Evolutionary conservation across 2,888 invertebrate species (phyloP).

Genomic region (Nomada ferruginata): DNA sequence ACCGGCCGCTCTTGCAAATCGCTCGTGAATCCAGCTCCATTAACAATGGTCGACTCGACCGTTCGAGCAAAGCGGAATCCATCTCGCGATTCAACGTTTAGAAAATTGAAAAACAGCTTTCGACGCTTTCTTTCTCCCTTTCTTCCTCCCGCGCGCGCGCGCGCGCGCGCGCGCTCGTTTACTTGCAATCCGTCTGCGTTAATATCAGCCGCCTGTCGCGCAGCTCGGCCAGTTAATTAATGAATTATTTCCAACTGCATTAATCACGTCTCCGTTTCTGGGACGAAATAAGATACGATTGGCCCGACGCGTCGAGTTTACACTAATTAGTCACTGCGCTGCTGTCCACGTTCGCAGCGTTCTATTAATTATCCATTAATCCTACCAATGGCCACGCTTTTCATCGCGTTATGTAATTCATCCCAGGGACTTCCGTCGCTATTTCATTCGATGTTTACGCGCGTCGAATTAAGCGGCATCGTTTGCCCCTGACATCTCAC

Average conservation of each 20-base stretch:
- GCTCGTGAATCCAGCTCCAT: neutral
- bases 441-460: neutral
- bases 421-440: neutral
- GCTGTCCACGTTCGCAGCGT: neutral
- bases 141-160: neutral
- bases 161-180: neutral
- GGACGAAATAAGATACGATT: constrained; percentile 19
- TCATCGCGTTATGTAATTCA: neutral
- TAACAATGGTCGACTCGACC: constrained; percentile 8
- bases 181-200: neutral
- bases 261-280: constrained; percentile 26
- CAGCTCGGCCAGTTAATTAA: constrained; percentile 25
- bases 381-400: neutral
- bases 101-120: constrained; percentile 15
- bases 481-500: neutral
- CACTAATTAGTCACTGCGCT: constrained; percentile 19
- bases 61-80: neutral
- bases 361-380: constrained; percentile 16
- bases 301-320: neutral
- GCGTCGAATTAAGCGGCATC: neutral
- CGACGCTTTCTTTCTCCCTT: neutral
- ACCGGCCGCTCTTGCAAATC: neutral
- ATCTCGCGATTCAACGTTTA: neutral
- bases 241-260: constrained; percentile 13
- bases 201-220: neutral